A percentile compares a stretch with the other conserved stretches of the same genome.
These are phyloP conservation scores for Lepilemur septentrionalis DNA, from an alignment of 2,797 vertebrate species.

Conservation along the genomic window DNA sequence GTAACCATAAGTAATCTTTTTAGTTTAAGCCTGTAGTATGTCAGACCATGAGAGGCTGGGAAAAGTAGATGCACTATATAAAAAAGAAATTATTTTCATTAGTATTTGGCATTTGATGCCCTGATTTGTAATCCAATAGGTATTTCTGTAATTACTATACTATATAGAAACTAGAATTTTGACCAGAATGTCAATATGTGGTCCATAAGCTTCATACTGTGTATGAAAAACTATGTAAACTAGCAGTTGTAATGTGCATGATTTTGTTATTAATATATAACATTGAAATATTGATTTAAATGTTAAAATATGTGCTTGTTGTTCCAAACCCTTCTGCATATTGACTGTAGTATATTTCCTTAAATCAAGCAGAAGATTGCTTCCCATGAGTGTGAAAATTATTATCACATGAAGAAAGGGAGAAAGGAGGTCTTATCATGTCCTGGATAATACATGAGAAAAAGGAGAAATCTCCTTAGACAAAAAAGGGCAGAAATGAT, in stretches of 20 bases:
- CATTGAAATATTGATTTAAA: conserved; percentile 60
- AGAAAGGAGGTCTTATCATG: conserved; percentile 17
- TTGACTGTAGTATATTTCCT: neutral
- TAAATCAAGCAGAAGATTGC: conserved; percentile 13
- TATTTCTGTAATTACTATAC: neutral
- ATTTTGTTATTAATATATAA: conserved; percentile 15
- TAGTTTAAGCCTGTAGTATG: neutral
- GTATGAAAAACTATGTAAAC: conserved; percentile 51
- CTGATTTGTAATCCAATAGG: conserved; percentile 1
- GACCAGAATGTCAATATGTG: neutral
- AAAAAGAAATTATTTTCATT: neutral
- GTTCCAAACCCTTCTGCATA: neutral
- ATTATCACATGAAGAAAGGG: conserved; percentile 8
- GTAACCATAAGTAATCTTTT: conserved; percentile 59
- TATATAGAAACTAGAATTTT: conserved; percentile 6
- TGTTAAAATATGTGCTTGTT: conserved; percentile 1
- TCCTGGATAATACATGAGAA: neutral
- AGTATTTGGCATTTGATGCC: conserved; percentile 59
- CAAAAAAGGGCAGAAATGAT: neutral
- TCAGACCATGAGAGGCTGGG: neutral
- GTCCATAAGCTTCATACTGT: neutral
- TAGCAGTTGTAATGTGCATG: neutral
- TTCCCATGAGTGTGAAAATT: conserved; percentile 1
- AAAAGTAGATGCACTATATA: neutral
- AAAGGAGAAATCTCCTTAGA: neutral